Evolutionary conservation across 2,888 invertebrate species (phyloP), one percentile per base, ranked within the genome.

Genomic region (Polyommatus iphigenia): DNA sequence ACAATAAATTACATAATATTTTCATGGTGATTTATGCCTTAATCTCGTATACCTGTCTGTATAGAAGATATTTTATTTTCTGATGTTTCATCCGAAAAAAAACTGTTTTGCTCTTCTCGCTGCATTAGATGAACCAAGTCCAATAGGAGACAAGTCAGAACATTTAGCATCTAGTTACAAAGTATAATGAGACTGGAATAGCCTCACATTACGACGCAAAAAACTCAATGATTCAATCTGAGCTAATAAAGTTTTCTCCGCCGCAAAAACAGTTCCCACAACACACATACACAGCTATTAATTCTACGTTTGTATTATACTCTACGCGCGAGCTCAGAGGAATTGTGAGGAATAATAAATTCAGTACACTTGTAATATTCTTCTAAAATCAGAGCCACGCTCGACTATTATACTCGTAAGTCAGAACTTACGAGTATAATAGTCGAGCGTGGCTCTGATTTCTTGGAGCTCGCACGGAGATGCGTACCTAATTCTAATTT

Each of bases 221-320:
- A 67, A 32, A 67, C 15, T 67, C 41, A 41, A 73, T 20, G 73
- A 46, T 41, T 46, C 41, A 73, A 73, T 41, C 50, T 20, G 75
- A 50, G 54, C 29, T 18, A 75, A 50, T 75, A 50, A 24, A 24
- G 75, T 50, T 75, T 54, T 54, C 75, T 75, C 75, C 50, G 54
- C 7, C 15, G 29, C 46, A 75, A 75, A 54, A 54, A 75, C 46
- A 0, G 46, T 75, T 75, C 75, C 50, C 50, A 75, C 75, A 54
- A 24, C 73, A 73, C 41, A 46, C 3, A 7, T 24, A 73, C 20
- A 18, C 6, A 0, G 10, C 15, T 24, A 75, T 54, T 50, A 24
- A 41, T 32, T 72, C 20, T 20, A 72, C 41, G 36, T n/a, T 36
- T 36, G 71, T 36, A 18, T 71, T 71, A 32, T 10, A 41, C 8